Conservation (phyloP, 2,113 vertebrate species). For the Pimephales promelas region DNA sequence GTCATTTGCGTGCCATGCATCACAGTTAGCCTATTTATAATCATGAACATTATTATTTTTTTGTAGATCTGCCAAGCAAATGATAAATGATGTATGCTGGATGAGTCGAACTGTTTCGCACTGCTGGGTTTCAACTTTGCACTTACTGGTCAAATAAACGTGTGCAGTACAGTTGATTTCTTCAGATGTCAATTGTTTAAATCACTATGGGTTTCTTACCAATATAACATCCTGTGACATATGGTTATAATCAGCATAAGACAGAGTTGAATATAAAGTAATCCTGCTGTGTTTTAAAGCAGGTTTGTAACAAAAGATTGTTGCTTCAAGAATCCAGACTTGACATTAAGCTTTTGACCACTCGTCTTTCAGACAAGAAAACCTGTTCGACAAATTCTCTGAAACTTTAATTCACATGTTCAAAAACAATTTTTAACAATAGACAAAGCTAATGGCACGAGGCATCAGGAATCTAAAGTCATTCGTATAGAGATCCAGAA, state of each 20-base stretch:
- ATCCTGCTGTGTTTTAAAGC: not conserved
- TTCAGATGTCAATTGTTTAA: not conserved
- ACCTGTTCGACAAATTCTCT: not conserved
- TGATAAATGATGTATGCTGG: too few relatives aligned
- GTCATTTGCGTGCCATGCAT: too few relatives aligned
- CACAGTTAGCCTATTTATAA: too few relatives aligned
- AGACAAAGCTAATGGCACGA: not conserved
- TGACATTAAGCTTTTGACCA: not conserved
- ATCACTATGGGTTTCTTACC: not conserved
- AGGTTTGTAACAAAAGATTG: not conserved
- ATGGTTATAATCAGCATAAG: slow-evolving; percentile 24
- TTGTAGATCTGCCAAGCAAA: too few relatives aligned
- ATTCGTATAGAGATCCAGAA: not conserved
- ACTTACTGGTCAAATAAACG: not conserved
- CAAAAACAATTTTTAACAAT: not conserved
- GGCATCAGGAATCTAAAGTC: not conserved
- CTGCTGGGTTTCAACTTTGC: not conserved
- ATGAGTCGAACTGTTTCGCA: not conserved
- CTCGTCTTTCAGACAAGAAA: not conserved
- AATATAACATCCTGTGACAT: not conserved
- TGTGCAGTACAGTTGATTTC: not conserved
- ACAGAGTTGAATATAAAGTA: not conserved
- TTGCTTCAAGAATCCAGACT: not conserved
- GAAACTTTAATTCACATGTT: not conserved
- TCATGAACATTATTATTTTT: too few relatives aligned